Evolutionary conservation across 2,113 vertebrate species (phyloP).

Genomic region (Anser cygnoides): DNA sequence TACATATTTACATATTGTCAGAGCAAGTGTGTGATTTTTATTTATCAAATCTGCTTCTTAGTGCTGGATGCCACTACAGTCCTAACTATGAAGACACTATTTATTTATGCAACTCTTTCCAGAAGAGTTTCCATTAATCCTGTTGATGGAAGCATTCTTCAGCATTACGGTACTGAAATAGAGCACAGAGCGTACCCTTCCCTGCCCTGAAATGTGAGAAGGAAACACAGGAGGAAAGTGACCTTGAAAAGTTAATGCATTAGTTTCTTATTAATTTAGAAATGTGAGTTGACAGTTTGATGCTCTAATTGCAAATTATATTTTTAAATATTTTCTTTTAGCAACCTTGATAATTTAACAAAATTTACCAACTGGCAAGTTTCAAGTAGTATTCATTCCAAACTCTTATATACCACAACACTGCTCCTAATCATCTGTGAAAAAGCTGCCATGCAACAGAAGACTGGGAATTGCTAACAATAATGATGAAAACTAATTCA

Average conservation of each 20-base stretch:
- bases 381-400: background rate
- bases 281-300: slow-evolving; percentile 9
- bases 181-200: background rate
- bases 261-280: slow-evolving; percentile 20
- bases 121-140: slow-evolving; percentile 17
- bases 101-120: background rate
- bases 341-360: slow-evolving; percentile 13
- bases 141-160: slow-evolving; percentile 19
- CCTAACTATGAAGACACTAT: background rate
- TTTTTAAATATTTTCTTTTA: slow-evolving; percentile 29
- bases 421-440: slow-evolving; percentile 52
- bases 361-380: slow-evolving; percentile 35
- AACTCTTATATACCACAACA: background rate
- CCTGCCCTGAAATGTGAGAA: background rate
- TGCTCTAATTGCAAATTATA: slow-evolving; percentile 38
- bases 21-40: background rate
- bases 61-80: background rate
- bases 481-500: slow-evolving; percentile 48
- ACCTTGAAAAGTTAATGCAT: slow-evolving; percentile 24
- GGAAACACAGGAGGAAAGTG: background rate
- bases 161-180: background rate
- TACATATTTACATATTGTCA: background rate
- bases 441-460: slow-evolving; percentile 55
- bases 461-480: slow-evolving; percentile 31
- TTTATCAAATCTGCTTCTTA: background rate